Evolutionary conservation across 2,888 invertebrate genomes (phyloP).

Genomic region (Heteromurus nitidus): DNA sequence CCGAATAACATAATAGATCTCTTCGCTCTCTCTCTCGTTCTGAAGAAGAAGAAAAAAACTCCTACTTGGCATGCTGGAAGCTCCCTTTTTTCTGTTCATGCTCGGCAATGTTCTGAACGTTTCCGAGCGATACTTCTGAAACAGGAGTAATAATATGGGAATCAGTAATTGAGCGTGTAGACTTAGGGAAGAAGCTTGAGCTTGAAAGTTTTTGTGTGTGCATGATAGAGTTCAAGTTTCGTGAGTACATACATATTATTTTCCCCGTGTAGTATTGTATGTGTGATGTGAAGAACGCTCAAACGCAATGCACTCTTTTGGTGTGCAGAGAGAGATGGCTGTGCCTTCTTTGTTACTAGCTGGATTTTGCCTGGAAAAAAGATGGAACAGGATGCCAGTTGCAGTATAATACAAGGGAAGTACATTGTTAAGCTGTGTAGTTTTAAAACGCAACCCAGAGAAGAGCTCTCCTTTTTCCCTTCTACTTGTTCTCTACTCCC

Average conservation of each 20-base stretch:
- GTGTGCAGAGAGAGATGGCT: neutral
- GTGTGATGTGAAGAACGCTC: too few species aligned
- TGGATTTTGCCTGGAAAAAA: slow-evolving; percentile 35
- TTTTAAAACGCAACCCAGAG: slow-evolving; percentile 18
- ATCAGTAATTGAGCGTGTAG: neutral
- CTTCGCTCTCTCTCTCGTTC: too few species aligned
- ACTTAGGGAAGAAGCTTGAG: neutral
- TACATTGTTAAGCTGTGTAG: slow-evolving; percentile 22
- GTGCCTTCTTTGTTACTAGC: slow-evolving; percentile 30
- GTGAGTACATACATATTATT: too few species aligned
- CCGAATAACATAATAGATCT: too few species aligned
- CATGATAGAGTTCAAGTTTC: neutral
- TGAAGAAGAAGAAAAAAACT: too few species aligned
- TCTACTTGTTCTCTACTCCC: slow-evolving; percentile 6
- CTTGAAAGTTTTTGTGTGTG: neutral
- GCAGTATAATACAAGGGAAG: slow-evolving; percentile 25
- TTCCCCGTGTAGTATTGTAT: neutral
- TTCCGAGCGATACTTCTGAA: slow-evolving; percentile 5
- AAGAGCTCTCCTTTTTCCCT: slow-evolving; percentile 12
- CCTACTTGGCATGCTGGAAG: too few species aligned
- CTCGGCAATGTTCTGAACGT: slow-evolving; percentile 12
- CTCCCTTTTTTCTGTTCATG: slow-evolving; percentile 11
- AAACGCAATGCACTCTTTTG: neutral
- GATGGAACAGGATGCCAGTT: slow-evolving; percentile 35
- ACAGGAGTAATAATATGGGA: neutral